Conservation (phyloP, 2,888 invertebrate species). For the Pinctada fucata region DNA sequence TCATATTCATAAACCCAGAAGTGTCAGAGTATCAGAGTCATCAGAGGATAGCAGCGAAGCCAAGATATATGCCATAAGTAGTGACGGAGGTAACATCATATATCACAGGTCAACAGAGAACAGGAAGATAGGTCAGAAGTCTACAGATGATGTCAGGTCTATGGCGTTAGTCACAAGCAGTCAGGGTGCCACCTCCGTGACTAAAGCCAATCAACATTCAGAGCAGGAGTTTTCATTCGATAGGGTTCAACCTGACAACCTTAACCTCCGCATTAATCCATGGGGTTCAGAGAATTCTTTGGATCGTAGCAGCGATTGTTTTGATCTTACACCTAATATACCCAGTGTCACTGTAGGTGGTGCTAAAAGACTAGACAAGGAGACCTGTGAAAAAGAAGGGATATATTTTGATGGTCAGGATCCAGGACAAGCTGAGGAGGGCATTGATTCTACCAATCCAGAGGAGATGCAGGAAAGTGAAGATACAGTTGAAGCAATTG, state of each 20-base stretch:
- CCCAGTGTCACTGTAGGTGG: slow-evolving; percentile 58
- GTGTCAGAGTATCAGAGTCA: slow-evolving; percentile 64
- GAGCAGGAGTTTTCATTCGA: slow-evolving; percentile 79
- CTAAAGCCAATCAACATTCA: slow-evolving; percentile 62
- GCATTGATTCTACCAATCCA: slow-evolving; percentile 40
- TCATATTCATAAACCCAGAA: slow-evolving; percentile 75
- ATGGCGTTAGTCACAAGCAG: slow-evolving; percentile 80
- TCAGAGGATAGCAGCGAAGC: slow-evolving; percentile 72
- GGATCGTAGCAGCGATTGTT: slow-evolving; percentile 71
- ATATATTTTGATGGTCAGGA: slow-evolving; percentile 70
- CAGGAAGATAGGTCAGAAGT: slow-evolving; percentile 35
- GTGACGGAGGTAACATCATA: slow-evolving; percentile 86
- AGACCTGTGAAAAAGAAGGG: slow-evolving; percentile 74
- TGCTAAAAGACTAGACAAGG: slow-evolving; percentile 67
- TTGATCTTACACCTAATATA: slow-evolving; percentile 60
- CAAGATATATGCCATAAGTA: slow-evolving; percentile 89
- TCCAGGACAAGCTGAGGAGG: slow-evolving; percentile 32
- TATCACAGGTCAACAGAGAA: slow-evolving; percentile 77
- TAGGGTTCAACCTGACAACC: slow-evolving; percentile 78
- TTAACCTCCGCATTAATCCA: slow-evolving; percentile 84
- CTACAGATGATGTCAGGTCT: slow-evolving; percentile 76
- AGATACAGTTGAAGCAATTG: slow-evolving; percentile 22
- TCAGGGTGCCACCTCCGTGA: slow-evolving; percentile 60
- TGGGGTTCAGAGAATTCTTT: slow-evolving; percentile 77
- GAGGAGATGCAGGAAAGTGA: slow-evolving; percentile 43